A percentile compares a stretch with the other conserved stretches of the same genome.
Conservation (phyloP, 1,140 invertebrate genomes). For the Neocloeon triangulifer region DNA sequence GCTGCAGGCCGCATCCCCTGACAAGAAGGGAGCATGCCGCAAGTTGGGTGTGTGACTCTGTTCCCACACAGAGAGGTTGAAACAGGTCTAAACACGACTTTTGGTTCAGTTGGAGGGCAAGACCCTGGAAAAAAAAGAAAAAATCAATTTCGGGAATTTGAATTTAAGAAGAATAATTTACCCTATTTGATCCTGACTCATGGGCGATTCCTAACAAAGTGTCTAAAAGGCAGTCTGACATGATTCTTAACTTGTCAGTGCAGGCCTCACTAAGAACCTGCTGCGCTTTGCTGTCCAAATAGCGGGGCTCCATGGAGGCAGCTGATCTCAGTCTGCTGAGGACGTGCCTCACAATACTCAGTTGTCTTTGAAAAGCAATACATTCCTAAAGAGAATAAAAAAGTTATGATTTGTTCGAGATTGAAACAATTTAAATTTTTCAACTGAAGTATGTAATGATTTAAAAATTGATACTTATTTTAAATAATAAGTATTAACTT, state of each 20-base stretch:
- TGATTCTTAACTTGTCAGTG: slow-evolving; percentile 52
- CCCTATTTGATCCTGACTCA: slow-evolving; percentile 7
- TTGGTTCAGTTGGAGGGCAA: neutral
- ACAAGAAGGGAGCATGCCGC: slow-evolving; percentile 51
- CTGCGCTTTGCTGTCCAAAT: too few relatives aligned
- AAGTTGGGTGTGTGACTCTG: slow-evolving; percentile 38
- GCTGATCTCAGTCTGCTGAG: slow-evolving; percentile 41
- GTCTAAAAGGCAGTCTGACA: slow-evolving; percentile 58
- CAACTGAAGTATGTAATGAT: too few relatives aligned
- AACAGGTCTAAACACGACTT: slow-evolving; percentile 30
- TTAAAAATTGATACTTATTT: too few relatives aligned
- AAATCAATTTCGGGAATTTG: neutral
- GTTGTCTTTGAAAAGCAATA: slow-evolving; percentile 52
- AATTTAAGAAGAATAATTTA: neutral
- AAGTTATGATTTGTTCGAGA: slow-evolving; percentile 6
- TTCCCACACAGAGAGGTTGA: slow-evolving; percentile 35
- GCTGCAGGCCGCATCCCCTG: slow-evolving; percentile 48
- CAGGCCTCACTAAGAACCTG: too few relatives aligned
- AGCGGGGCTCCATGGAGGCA: too few relatives aligned
- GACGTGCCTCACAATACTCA: slow-evolving; percentile 49
- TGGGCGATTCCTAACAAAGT: slow-evolving; percentile 32
- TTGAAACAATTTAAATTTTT: too few relatives aligned
- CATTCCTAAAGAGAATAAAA: slow-evolving; percentile 31
- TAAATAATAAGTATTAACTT: too few relatives aligned
- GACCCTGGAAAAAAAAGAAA: neutral